Evolutionary conservation across 1,140 invertebrate genomes (phyloP).

Genomic region (Drosophila chauvacae): DNA sequence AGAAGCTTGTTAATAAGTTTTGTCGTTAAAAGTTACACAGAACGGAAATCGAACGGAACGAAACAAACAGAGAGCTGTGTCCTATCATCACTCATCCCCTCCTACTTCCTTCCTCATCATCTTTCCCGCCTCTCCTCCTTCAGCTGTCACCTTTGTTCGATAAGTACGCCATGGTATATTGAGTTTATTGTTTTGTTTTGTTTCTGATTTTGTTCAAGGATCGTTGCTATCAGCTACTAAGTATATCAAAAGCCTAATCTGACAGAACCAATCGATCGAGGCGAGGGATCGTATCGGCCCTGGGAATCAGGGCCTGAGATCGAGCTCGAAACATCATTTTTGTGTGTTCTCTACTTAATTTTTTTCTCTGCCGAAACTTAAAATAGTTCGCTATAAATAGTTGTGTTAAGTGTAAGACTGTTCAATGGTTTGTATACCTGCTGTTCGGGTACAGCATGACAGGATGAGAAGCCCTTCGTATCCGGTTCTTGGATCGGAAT

Average conservation of each 20-base stretch:
- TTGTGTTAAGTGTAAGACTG: constrained; percentile 65
- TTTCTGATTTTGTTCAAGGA: constrained; percentile 40
- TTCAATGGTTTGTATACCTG: constrained; percentile 74
- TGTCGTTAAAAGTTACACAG: constrained; percentile 59
- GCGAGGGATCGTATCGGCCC: background rate
- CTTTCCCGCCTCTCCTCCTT: constrained; percentile 22
- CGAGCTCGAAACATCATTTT: constrained; percentile 30
- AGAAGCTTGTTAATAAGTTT: constrained; percentile 77
- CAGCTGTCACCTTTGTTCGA: constrained; percentile 15
- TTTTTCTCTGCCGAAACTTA: constrained; percentile 62
- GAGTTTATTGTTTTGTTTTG: constrained; percentile 44
- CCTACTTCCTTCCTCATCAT: background rate
- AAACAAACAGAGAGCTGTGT: constrained; percentile 33
- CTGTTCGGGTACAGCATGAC: constrained; percentile 79
- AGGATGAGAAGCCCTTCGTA: constrained; percentile 40
- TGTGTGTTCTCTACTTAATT: constrained; percentile 52
- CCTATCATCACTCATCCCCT: background rate
- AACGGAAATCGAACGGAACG: constrained; percentile 59
- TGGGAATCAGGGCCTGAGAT: background rate
- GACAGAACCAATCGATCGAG: constrained; percentile 31
- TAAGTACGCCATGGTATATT: constrained; percentile 38
- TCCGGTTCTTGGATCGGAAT: constrained; percentile 22
- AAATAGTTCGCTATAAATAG: constrained; percentile 76
- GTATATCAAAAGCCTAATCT: constrained; percentile 47
- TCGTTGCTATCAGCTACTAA: constrained; percentile 43